phyloP scores from a whole-genome alignment of 2,888 invertebrate genomes.

The Lasioglossum figueresi region DNA sequence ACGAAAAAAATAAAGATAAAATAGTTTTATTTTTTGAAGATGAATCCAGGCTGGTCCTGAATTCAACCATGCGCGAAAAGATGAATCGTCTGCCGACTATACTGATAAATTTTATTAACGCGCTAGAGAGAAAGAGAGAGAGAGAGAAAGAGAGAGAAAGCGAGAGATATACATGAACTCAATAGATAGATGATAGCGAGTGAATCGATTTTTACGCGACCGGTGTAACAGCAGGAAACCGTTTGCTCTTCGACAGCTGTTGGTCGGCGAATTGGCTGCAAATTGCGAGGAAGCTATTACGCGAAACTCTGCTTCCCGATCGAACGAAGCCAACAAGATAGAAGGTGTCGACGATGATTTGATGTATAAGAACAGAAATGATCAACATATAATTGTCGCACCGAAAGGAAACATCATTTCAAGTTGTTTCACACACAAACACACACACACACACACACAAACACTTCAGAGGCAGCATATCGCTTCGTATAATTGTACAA shows the following conservation, averaged over 20 bases:
- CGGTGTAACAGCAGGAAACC: neutral
- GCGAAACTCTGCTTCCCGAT: neutral
- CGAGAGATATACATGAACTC: slow-evolving; percentile 14
- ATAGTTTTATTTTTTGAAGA: slow-evolving; percentile 56
- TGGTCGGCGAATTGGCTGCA: slow-evolving; percentile 10
- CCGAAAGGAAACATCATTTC: neutral
- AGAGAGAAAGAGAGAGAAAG: neutral
- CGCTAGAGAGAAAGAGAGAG: neutral
- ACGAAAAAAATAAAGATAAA: slow-evolving; percentile 28
- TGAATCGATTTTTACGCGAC: slow-evolving; percentile 47
- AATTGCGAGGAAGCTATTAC: slow-evolving; percentile 1
- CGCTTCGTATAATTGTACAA: neutral
- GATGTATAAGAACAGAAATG: neutral
- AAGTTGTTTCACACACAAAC: neutral
- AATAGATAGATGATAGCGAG: slow-evolving; percentile 28
- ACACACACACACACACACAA: neutral
- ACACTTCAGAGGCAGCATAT: neutral
- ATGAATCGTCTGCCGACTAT: slow-evolving; percentile 19
- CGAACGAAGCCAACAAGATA: neutral
- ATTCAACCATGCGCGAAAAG: slow-evolving; percentile 31
- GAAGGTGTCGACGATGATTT: slow-evolving; percentile 35
- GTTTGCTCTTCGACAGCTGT: slow-evolving; percentile 1
- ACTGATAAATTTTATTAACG: slow-evolving; percentile 33
- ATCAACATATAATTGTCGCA: neutral
- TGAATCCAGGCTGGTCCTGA: slow-evolving; percentile 57